Evolutionary conservation across 2,888 invertebrate species (phyloP).

Genomic region (Agriopis leucophaearia): DNA sequence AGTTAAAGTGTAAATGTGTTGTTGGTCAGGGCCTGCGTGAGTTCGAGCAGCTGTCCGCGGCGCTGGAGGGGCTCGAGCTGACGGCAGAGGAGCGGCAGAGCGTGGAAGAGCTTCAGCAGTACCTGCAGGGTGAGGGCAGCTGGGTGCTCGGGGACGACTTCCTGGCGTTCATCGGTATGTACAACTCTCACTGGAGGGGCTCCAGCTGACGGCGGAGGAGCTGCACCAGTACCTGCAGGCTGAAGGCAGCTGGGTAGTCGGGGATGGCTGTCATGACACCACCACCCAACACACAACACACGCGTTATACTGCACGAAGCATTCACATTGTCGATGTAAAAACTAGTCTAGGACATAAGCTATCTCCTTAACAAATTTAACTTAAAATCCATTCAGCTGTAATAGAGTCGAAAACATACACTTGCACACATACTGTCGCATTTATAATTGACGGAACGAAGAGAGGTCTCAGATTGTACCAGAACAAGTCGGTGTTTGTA

Average conservation of each 20-base stretch:
- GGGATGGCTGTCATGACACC: conserved; percentile 95
- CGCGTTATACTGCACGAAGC: too few relatives aligned
- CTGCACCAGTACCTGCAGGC: conserved; percentile 95
- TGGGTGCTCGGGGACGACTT: conserved; percentile 97
- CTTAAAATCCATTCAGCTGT: too few relatives aligned
- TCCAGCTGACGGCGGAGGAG: conserved; percentile 91
- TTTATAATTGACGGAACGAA: too few relatives aligned
- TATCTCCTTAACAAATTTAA: too few relatives aligned
- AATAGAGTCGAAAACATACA: too few relatives aligned
- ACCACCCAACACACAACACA: too few relatives aligned
- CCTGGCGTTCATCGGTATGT: conserved; percentile 91
- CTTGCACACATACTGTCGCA: too few relatives aligned
- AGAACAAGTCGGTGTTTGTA: too few relatives aligned
- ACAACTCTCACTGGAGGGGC: conserved; percentile 80
- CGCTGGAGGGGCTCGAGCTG: conserved; percentile 89
- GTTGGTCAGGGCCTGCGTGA: conserved; percentile 88
- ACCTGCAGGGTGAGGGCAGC: conserved; percentile 95
- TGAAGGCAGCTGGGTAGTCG: conserved; percentile 97
- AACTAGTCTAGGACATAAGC: too few relatives aligned
- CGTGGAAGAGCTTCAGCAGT: conserved; percentile 94
- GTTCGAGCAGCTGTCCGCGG: conserved; percentile 89
- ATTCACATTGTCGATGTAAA: too few relatives aligned
- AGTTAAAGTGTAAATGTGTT: neutral
- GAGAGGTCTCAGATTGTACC: too few relatives aligned
- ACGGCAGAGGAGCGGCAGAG: conserved; percentile 91